Evolutionary conservation across 2,797 vertebrate genomes (phyloP), one percentile per base, ranked within the genome.

Genomic region (Sebastes aleutianus): DNA sequence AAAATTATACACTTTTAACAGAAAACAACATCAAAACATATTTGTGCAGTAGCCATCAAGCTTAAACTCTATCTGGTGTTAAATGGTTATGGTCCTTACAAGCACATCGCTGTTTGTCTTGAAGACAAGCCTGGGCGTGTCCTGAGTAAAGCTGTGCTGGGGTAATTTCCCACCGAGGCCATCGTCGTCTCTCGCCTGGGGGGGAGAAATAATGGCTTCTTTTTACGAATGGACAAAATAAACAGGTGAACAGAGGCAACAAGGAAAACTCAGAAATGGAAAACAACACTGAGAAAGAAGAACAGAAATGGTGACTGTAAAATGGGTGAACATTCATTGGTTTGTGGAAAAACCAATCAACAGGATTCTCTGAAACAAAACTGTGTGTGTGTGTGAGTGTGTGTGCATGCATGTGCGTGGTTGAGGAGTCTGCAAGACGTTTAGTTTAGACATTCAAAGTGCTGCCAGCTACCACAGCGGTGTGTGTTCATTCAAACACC

Each of bases 91-190:
- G 89, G 97, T 95, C 97, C 98, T 99, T 99, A 99, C 98, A 99
- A 99, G 98, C 96, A 99, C 97, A 97, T 99, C 98, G 98, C 97
- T 98, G 98, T 99, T 99, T 98, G 97, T 98, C 97, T 99, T 99
- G 98, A 98, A 99, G 97, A 98, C 98, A 99, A 99, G 97, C 97
- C 98, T 98, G 97, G 98, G 96, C 96, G 98, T 97, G 97, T 99
- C 98, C 97, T 99, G 98, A 98, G 97, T 96, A 98, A 97, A 99
- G 97, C 97, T 97, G 96, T 97, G 97, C 97, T 97, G 97, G 95
- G 97, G 97, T 91, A 99, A 98, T 97, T 96, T 98, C 96, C 97
- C 97, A 97, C 96, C 97, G 96, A 96, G 97, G 97, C 97, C 97
- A 96, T 98, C 97, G 97, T 98, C 98, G 96, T 99, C 98, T 99